phyloP scores from a whole-genome alignment of 2,113 vertebrate species.

The Martes martes region DNA sequence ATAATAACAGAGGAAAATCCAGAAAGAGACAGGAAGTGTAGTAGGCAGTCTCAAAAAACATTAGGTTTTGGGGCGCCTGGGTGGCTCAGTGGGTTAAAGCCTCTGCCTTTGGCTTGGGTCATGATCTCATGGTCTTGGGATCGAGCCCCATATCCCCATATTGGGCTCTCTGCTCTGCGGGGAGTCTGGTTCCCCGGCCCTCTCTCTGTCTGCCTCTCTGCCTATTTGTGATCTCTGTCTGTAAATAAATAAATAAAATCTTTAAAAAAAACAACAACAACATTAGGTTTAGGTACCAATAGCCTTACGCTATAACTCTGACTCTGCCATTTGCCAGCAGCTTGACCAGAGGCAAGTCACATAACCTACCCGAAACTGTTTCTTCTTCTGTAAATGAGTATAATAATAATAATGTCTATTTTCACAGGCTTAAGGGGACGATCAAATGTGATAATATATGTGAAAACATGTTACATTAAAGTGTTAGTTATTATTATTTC shows the following conservation, averaged over 20 bases:
- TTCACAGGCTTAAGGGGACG: conserved; percentile 6
- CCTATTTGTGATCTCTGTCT: too few species aligned
- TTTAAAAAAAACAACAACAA: neutral
- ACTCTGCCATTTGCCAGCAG: neutral
- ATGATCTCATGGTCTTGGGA: too few species aligned
- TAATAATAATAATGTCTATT: neutral
- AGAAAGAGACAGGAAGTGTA: neutral
- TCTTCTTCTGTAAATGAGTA: neutral
- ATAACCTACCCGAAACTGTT: neutral
- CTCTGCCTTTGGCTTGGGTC: too few species aligned
- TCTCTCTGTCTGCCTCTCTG: too few species aligned
- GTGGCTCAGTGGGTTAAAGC: too few species aligned
- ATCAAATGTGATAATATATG: neutral
- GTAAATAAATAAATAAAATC: too few species aligned
- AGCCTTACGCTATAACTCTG: neutral
- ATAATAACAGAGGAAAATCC: conserved; percentile 9
- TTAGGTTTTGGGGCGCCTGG: neutral
- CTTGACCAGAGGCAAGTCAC: neutral
- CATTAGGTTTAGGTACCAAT: neutral
- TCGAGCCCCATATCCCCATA: too few species aligned
- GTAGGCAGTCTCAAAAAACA: neutral
- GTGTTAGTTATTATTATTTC: neutral
- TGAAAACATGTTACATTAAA: neutral
- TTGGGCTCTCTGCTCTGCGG: too few species aligned
- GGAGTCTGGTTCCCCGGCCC: too few species aligned